Evolutionary conservation across 2,797 vertebrate species (phyloP), one percentile per base, ranked within the genome.

Genomic region (Phrynocephalus forsythii): DNA sequence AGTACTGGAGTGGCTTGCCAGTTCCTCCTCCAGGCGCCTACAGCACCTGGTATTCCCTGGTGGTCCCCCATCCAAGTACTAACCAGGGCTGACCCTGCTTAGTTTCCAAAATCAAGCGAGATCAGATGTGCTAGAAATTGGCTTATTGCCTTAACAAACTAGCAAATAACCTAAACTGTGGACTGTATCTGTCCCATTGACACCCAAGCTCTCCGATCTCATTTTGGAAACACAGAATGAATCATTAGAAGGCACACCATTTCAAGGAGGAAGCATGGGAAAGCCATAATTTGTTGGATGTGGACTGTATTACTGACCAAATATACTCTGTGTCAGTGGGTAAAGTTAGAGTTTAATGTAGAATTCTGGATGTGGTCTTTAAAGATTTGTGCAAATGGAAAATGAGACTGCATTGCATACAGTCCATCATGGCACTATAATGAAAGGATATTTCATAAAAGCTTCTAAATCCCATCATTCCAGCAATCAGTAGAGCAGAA

Each of bases 391-490:
- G 44, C 78, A 72, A 86, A 84, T 87, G 52, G 52, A 82, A 87
- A 78, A 66, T 63, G 79, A 85, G 81, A 85, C 78, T 52, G 52
- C 56, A 56, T 22, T 79, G 24, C 72, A 56, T 16, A 28, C 30
- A 79, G 63, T 63, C 68, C 77, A 86, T 77, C 86, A 87, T 20
- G 78, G 44, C 92, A 80, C 50, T 81, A 82, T 38, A 38, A 79
- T 87, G 66, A 11, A 88, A 77, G 78, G 16, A 76, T 78, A 72
- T 82, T 85, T 82, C 72, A 78, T 72, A 82, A 77, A 84, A 81
- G 72, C n/a, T n/a, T 60, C 69, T 71, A 78, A 71, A 82, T 73
- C 77, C 66, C 83, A 85, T 90, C 82, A 72, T 79, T 88, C 76
- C 87, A 76, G 60, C 0, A 0, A 84, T 5, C 44, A 60, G 67